Evolutionary conservation across 1,140 invertebrate genomes (phyloP).

Genomic region (Neodiprion fabricii): DNA sequence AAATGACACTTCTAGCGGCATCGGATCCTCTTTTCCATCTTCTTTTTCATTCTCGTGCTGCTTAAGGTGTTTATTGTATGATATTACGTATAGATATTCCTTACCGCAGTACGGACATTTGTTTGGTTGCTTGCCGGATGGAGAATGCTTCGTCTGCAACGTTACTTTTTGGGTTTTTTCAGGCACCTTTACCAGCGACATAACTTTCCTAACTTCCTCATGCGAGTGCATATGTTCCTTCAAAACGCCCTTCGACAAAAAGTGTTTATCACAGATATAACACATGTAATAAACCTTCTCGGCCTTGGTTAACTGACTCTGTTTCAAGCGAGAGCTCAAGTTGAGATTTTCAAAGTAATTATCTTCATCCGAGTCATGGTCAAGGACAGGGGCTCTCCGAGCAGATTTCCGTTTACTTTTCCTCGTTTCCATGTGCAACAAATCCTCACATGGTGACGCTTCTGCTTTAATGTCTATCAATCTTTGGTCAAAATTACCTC

Average conservation of each 20-base stretch:
- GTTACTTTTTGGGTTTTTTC: conserved; percentile 42
- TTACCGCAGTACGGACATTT: conserved; percentile 59
- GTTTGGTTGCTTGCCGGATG: conserved; percentile 54
- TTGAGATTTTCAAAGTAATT: conserved; percentile 60
- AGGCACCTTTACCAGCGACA: conserved; percentile 43
- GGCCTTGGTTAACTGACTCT: conserved; percentile 40
- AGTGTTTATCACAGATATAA: conserved; percentile 57
- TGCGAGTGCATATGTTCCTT: conserved; percentile 59
- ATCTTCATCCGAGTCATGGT: conserved; percentile 48
- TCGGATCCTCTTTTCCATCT: conserved; percentile 33
- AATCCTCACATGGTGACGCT: background rate
- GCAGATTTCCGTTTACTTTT: conserved; percentile 42
- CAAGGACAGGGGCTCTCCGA: conserved; percentile 20
- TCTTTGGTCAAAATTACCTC: background rate
- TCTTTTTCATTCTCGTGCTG: conserved; percentile 51
- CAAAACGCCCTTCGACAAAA: conserved; percentile 52
- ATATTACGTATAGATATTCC: conserved; percentile 59
- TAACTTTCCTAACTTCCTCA: conserved; percentile 50
- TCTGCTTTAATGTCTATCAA: background rate
- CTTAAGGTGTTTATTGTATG: conserved; percentile 57
- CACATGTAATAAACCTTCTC: conserved; percentile 55
- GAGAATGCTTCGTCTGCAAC: conserved; percentile 34
- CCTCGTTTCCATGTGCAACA: conserved; percentile 31
- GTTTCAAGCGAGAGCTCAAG: conserved; percentile 52
- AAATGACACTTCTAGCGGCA: conserved; percentile 45